These are phyloP conservation scores for Catagonus wagneri DNA, from an alignment of 2,113 vertebrate species.

Conservation along the genomic window DNA sequence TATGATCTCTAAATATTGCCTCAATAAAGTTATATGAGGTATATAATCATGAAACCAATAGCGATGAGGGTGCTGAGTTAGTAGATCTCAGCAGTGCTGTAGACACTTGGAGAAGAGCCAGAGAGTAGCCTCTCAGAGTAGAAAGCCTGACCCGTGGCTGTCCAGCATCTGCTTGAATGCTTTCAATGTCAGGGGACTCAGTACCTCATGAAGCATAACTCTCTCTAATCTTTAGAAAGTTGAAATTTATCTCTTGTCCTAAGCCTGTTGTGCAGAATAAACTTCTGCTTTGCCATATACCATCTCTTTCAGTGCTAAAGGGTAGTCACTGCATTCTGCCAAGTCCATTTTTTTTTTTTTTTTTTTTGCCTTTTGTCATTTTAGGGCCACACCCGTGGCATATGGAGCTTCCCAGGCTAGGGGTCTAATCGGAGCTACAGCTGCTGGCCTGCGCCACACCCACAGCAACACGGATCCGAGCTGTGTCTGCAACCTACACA, in stretches of 20 bases:
- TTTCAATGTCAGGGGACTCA: neutral
- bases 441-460: too few relatives aligned
- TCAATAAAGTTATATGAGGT: neutral
- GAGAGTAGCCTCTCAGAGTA: neutral
- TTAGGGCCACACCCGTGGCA: too few relatives aligned
- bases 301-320: neutral
- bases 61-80: fast-evolving
- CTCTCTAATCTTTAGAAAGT: neutral
- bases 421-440: too few relatives aligned
- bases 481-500: too few relatives aligned
- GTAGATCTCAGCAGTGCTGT: neutral
- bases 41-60: neutral
- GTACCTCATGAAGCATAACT: neutral
- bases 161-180: neutral
- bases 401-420: too few relatives aligned
- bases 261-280: neutral
- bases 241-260: neutral
- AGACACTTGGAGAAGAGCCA: neutral
- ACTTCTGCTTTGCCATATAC: neutral
- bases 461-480: too few relatives aligned
- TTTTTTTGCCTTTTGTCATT: too few relatives aligned
- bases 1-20: neutral
- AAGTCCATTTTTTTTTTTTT: too few relatives aligned
- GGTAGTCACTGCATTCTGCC: neutral
- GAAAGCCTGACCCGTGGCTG: neutral